Base-by-base conservation (phyloP, 1,140 invertebrate genomes). In the Megalonaias nervosa region DNA sequence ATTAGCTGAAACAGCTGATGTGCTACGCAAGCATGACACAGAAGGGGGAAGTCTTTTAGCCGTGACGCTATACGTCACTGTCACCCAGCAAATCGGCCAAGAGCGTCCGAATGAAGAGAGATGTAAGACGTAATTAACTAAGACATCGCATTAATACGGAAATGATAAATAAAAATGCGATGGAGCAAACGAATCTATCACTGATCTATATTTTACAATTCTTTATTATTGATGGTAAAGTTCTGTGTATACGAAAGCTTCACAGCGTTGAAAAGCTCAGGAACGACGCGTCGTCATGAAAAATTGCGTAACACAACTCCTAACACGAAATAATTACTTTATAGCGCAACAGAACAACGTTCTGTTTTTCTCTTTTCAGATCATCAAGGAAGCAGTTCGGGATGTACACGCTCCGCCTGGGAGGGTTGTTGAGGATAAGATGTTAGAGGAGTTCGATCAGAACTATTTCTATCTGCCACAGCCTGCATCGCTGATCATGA, bases 21-120 rank as follows among this genome's bases (percentile, higher is more conserved):
- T 67, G 21, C n/a, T 67, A 67, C 26, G 66, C 66, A 11, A 67
- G 66, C n/a, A 48, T 70, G n/a, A 70, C 38, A 19, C 68, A 70
- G 56, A 38, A 55, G 19, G 68, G 68, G 6, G 68, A 70, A 3
- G 48, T 58, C 15, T n/a, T 70, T 70, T 57, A 56, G 48, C 16
- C 13, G 6, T 13, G 68, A 48, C 6, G 19, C 56, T 26, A 55
- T 3, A 17, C 12, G 16, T 17, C 68, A 70, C 68, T 19, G 21
- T 16, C 68, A 70, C 23, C 15, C 56, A 57, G 12, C 48, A 11
- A 48, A 70, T 55, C 38, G 68, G 58, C 56, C 19, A 70, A 57
- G 48, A 57, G 56, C 19, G 68, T 70, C 16, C n/a, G 56, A 13
- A 15, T 70, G 11, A 70, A 70, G 48, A 57, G 68, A 70, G 55